Conservation (phyloP, 64 coral and sea anemone genomes). For the Montipora capricornis region DNA sequence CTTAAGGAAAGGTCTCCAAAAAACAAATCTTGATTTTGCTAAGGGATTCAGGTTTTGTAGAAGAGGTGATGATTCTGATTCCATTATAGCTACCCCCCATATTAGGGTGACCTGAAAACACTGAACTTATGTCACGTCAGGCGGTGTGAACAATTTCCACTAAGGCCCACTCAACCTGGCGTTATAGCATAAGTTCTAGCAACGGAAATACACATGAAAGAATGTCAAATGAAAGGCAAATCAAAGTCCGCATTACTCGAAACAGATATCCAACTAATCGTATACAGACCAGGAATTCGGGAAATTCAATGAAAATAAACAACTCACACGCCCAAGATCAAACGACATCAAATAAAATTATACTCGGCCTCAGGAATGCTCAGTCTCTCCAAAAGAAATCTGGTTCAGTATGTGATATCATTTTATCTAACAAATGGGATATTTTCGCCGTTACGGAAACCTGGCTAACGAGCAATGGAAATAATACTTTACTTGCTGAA, state of each 20-base stretch:
- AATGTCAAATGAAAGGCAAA: constrained; percentile 1
- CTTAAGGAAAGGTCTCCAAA: no score
- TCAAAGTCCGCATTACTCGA: neutral
- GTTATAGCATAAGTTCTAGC: neutral
- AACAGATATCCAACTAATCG: neutral
- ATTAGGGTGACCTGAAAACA: no score
- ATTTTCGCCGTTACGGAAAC: constrained; percentile 36
- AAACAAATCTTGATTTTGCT: no score
- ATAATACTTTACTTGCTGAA: constrained; percentile 20
- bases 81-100: no score
- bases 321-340: neutral
- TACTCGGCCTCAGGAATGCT: constrained; percentile 14
- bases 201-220: constrained; percentile 2
- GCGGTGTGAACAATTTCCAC: no score
- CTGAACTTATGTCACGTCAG: no score
- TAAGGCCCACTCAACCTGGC: no score
- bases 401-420: constrained; percentile 18
- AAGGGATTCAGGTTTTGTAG: no score
- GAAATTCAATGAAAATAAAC: neutral
- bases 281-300: no score
- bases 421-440: constrained; percentile 27
- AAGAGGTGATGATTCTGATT: no score
- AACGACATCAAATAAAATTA: constrained; percentile 18
- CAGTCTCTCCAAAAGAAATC: constrained; percentile 6
- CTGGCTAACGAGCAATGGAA: constrained; percentile 19